A percentile compares a stretch with the other conserved stretches of the same genome.
These are phyloP conservation scores for Sphaeramia orbicularis DNA, from an alignment of 2,797 vertebrate genomes.

Conservation along the genomic window DNA sequence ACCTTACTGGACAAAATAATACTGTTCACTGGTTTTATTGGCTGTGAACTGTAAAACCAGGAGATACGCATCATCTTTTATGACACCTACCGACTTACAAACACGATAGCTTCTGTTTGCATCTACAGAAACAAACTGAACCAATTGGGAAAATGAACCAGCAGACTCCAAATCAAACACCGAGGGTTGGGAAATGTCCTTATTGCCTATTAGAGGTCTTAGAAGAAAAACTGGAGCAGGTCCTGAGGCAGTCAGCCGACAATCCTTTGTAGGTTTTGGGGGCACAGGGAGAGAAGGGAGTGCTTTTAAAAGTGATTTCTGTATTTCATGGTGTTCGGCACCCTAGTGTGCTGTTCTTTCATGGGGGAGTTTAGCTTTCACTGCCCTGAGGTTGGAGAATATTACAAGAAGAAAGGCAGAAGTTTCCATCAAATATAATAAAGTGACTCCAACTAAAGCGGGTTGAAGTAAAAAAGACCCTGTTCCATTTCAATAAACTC, in stretches of 20 bases:
- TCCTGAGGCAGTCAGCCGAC: constrained; percentile 16
- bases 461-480: background rate
- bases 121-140: background rate
- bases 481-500: constrained; percentile 54
- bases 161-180: background rate
- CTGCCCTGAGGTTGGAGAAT: constrained; percentile 35
- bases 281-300: background rate
- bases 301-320: constrained; percentile 22
- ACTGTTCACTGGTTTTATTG: too few species aligned
- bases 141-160: background rate
- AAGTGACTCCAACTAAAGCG: constrained; percentile 32
- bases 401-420: constrained; percentile 33
- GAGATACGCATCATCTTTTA: background rate
- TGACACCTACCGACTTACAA: background rate
- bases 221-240: constrained; percentile 8
- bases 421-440: constrained; percentile 40
- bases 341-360: constrained; percentile 39
- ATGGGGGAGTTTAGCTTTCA: constrained; percentile 15
- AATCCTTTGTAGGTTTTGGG: constrained; percentile 18
- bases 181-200: background rate
- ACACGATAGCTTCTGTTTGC: background rate
- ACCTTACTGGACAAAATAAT: too few species aligned
- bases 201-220: background rate
- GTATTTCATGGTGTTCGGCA: constrained; percentile 31
- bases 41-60: background rate